Evolutionary conservation across 2,797 vertebrate species (phyloP), one percentile per base, ranked within the genome.

Genomic region (Calcarius lapponicus): DNA sequence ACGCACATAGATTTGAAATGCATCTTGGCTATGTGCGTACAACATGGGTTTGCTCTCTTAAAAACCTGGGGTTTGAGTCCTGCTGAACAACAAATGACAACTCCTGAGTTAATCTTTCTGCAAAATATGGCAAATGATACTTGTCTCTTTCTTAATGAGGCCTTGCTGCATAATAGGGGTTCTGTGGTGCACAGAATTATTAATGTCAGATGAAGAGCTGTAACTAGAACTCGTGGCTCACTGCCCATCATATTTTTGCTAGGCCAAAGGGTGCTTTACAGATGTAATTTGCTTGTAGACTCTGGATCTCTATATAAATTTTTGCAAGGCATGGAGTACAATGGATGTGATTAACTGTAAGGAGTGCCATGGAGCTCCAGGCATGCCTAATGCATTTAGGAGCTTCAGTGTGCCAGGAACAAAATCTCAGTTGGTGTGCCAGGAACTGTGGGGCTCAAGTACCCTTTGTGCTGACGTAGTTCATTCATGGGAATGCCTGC

Each of bases 121-220:
- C 72, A 94, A 95, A 96, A 94, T 86, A 94, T 69, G 54, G 92
- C 75, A 94, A 96, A 94, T 91, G 84, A 95, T 92, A 95, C 80
- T 96, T 96, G 69, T 92, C 79, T 92, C 61, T 93, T 92, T 93
- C 92, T 96, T 93, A 96, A 96, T 92, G 91, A 96, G 89, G 69
- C 91, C 91, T 90, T 92, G 75, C 84, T 92, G 89, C 69, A 92
- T 94, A 96, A 96, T 92, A 96, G 94, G 86, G 75, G 74, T 92
- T 92, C 73, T 74, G 88, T 54, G 86, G 86, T 66, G 65, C 72
- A 90, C 47, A 69, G 85, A 89, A 93, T 95, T 96, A 95, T 86
- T 94, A 95, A 86, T 2, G 10, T 93, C 61, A 92, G 61, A 88
- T 80, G 91, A 94, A 92, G 79, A 96, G 28, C 61, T 92, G 84